A percentile compares a stretch with the other conserved stretches of the same genome.
phyloP scores from a whole-genome alignment of 1,140 invertebrate species.

The Papilio aristodemus region DNA sequence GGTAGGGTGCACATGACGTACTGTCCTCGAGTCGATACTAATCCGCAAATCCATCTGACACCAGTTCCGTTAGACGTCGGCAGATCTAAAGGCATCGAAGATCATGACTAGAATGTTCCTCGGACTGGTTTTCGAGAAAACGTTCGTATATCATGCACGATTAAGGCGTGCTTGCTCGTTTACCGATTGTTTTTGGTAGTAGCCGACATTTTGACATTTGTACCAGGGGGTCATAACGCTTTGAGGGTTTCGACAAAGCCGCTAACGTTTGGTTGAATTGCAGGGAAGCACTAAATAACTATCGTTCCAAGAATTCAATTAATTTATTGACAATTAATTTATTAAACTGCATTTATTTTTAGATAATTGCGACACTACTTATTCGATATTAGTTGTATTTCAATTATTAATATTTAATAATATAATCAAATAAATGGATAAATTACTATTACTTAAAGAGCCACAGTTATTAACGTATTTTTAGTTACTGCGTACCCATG shows the following conservation, averaged over 20 bases:
- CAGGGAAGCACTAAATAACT: not conserved
- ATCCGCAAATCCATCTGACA: slow-evolving; percentile 61
- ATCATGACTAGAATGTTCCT: slow-evolving; percentile 68
- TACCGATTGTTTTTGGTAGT: slow-evolving; percentile 39
- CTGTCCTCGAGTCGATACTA: slow-evolving; percentile 47
- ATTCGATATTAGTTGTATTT: too few relatives aligned
- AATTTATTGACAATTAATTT: too few relatives aligned
- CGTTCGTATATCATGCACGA: slow-evolving; percentile 62
- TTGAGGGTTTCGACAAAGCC: not conserved
- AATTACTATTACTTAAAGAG: too few relatives aligned
- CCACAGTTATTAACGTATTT: too few relatives aligned
- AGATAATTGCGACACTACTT: too few relatives aligned
- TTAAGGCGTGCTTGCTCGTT: slow-evolving; percentile 46
- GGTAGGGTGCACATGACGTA: slow-evolving; percentile 42
- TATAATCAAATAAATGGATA: too few relatives aligned
- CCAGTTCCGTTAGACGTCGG: slow-evolving; percentile 65
- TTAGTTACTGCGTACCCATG: not conserved
- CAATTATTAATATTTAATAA: too few relatives aligned
- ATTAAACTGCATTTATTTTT: too few relatives aligned
- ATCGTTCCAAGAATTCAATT: slow-evolving; percentile 2
- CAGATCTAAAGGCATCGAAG: slow-evolving; percentile 59
- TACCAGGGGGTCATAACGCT: slow-evolving; percentile 24
- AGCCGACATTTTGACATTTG: slow-evolving; percentile 25
- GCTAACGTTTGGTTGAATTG: not conserved
- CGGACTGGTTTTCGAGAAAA: slow-evolving; percentile 65